Percentiles rank a stretch among this genome's conserved stretches.
Evolutionary conservation across 1,140 invertebrate species (phyloP).

Genomic region (Tetramorium parvispinum): DNA sequence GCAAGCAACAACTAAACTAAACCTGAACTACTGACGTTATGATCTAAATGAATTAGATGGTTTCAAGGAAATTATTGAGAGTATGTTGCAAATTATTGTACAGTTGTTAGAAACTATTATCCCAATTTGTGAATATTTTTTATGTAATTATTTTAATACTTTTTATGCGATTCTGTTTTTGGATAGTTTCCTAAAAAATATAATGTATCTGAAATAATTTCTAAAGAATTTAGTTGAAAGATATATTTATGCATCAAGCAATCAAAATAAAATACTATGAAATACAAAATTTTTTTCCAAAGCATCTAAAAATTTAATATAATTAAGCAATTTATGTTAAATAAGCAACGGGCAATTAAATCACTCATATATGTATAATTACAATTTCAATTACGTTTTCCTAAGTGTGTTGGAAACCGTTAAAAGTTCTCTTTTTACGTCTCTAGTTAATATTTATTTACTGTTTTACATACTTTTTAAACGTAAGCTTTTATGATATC

Average conservation of each 20-base stretch:
- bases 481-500: background rate
- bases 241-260: background rate
- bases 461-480: background rate
- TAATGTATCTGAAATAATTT: background rate
- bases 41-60: conserved; percentile 23
- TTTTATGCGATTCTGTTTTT: background rate
- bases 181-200: background rate
- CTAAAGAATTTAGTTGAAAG: background rate
- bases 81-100: background rate
- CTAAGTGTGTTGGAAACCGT: background rate
- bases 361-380: background rate
- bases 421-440: background rate
- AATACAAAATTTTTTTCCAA: background rate
- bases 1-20: conserved; percentile 9
- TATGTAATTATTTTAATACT: background rate
- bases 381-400: background rate
- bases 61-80: background rate
- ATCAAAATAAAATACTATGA: background rate
- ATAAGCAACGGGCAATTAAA: background rate
- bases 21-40: conserved; percentile 23
- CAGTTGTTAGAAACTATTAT: background rate
- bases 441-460: background rate
- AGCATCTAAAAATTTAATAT: background rate
- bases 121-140: background rate
- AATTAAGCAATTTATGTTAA: background rate